Conservation (phyloP, 1,140 invertebrate species). For the Heliconius congener region DNA sequence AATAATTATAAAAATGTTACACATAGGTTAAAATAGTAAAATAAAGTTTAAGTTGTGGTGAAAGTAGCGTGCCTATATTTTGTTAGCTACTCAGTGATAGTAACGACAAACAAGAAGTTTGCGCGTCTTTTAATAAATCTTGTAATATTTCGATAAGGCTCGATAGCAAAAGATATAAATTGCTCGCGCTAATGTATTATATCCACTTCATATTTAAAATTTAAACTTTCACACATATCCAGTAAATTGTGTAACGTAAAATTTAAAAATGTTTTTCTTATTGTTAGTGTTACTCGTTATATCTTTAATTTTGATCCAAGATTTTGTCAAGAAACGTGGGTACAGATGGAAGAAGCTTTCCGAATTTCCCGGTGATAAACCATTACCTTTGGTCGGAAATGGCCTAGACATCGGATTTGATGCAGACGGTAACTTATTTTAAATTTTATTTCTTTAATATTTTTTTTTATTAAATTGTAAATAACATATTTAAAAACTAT, state of each 20-base stretch:
- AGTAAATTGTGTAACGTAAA: neutral
- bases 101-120: neutral
- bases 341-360: slow-evolving; percentile 48
- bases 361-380: slow-evolving; percentile 49
- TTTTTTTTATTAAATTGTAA: neutral
- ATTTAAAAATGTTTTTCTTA: slow-evolving; percentile 38
- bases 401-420: slow-evolving; percentile 55
- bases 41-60: no score
- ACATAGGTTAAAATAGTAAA: no score
- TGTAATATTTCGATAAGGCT: neutral
- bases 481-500: neutral
- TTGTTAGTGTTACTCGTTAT: slow-evolving; percentile 29
- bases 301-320: slow-evolving; percentile 41
- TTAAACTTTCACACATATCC: slow-evolving; percentile 3
- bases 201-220: neutral
- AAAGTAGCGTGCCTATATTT: neutral
- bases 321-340: slow-evolving; percentile 40
- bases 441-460: neutral
- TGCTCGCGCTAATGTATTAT: neutral
- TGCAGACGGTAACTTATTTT: slow-evolving; percentile 41
- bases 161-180: slow-evolving; percentile 8
- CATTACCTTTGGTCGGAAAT: slow-evolving; percentile 58
- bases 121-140: neutral
- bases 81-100: neutral
- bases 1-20: no score